These are phyloP conservation scores for Philonicus albiceps DNA, from an alignment of 2,888 invertebrate species.

Conservation along the genomic window DNA sequence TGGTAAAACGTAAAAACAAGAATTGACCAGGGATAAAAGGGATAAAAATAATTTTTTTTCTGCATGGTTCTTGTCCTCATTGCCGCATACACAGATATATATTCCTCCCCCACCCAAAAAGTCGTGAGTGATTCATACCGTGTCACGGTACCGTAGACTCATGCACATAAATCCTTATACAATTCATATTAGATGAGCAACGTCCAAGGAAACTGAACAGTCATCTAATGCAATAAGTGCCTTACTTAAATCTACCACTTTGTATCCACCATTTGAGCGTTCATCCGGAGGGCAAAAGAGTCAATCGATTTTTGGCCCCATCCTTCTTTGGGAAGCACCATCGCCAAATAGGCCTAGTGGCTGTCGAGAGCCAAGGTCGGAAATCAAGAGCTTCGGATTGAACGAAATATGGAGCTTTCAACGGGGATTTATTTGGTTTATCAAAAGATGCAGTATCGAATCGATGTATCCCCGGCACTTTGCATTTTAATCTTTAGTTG, in stretches of 20 bases:
- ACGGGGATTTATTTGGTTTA: neutral
- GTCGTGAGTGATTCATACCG: neutral
- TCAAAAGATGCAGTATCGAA: neutral
- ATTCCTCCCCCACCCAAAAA: neutral
- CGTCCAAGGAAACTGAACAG: neutral
- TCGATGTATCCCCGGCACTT: neutral
- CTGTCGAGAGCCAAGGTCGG: neutral
- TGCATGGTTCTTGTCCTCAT: neutral
- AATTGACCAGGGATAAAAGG: conserved; percentile 1
- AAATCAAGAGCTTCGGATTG: neutral
- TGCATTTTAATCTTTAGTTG: neutral
- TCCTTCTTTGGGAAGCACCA: neutral
- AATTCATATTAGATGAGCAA: neutral
- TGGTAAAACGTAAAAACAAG: neutral
- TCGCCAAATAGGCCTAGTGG: neutral
- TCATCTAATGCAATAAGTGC: conserved; percentile 18
- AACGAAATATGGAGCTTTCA: neutral
- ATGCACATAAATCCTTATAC: neutral
- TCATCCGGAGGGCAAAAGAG: neutral
- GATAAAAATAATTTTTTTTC: neutral
- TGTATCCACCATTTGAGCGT: neutral
- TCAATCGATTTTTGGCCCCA: conserved; percentile 13
- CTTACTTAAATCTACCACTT: conserved; percentile 12
- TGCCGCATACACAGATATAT: neutral
- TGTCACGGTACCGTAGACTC: neutral